phyloP scores from a whole-genome alignment of 2,888 invertebrate species.

The Aphidoletes aphidimyza region DNA sequence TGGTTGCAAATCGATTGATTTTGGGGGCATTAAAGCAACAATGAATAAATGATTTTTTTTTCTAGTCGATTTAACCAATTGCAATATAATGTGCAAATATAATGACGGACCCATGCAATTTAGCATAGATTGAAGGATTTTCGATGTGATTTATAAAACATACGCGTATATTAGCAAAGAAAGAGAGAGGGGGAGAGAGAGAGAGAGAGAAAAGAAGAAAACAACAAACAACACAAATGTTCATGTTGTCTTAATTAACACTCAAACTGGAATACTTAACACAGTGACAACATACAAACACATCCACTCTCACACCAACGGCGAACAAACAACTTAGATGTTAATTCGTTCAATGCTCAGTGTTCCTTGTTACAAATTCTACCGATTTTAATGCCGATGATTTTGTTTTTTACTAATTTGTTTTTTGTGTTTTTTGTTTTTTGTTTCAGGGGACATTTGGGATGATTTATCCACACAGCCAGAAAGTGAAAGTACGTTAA shows the following conservation, averaged over 20 bases:
- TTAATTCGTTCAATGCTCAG: background rate
- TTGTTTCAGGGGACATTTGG: background rate
- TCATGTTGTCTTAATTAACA: conserved; percentile 38
- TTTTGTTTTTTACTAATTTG: background rate
- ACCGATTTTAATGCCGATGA: background rate
- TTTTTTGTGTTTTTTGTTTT: background rate
- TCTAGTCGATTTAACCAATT: too few relatives aligned
- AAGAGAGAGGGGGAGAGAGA: background rate
- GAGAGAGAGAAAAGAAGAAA: background rate
- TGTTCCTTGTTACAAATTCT: too few relatives aligned
- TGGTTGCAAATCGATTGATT: too few relatives aligned
- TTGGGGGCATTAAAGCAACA: too few relatives aligned
- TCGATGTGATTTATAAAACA: background rate
- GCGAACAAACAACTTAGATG: background rate
- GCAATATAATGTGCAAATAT: background rate
- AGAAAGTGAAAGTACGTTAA: conserved; percentile 19
- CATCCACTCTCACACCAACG: too few relatives aligned
- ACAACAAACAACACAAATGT: background rate
- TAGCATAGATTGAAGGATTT: background rate
- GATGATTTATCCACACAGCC: conserved; percentile 31
- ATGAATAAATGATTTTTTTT: too few relatives aligned
- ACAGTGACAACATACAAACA: background rate
- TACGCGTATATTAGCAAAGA: background rate
- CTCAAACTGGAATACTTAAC: background rate
- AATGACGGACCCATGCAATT: background rate